Conservation (phyloP, 2,113 vertebrate genomes). For the Limnothrissa miodon region DNA sequence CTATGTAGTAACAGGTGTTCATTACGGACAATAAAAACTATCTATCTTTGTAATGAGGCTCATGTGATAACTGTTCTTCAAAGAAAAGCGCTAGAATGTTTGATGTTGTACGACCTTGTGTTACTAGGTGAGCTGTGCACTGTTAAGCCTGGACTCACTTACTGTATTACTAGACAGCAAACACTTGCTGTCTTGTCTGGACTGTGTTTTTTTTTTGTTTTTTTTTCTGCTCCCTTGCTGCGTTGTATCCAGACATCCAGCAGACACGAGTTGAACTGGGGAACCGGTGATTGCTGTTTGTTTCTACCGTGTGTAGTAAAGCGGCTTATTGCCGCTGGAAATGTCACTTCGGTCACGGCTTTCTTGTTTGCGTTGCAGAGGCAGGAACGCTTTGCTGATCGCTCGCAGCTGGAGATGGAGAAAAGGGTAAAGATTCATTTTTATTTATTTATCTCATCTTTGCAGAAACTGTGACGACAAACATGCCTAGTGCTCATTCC, state of each 20-base stretch:
- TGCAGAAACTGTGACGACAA: background rate
- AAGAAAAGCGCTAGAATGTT: background rate
- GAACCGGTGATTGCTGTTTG: background rate
- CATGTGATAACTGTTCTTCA: background rate
- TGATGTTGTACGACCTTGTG: background rate
- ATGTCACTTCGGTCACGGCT: background rate
- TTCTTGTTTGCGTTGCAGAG: slow-evolving; percentile 72
- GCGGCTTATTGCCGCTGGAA: background rate
- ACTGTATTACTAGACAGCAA: background rate
- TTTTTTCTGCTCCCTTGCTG: background rate
- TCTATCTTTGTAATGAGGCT: background rate
- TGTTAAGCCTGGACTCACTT: background rate
- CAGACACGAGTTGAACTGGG: background rate
- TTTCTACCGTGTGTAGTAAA: slow-evolving; percentile 11
- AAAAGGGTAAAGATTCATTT: slow-evolving; percentile 85
- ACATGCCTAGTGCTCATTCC: background rate
- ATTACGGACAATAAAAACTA: too few species aligned
- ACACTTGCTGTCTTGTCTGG: background rate
- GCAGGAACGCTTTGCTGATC: slow-evolving; percentile 96
- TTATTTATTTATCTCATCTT: background rate
- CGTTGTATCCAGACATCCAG: background rate
- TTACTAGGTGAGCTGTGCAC: background rate
- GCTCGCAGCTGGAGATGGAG: slow-evolving; percentile 98
- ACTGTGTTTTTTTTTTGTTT: too few species aligned
- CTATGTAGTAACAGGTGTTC: too few species aligned